Evolutionary conservation across 1,140 invertebrate genomes (phyloP), one percentile per base, ranked within the genome.

Genomic region (Macrobrachium rosenbergii): DNA sequence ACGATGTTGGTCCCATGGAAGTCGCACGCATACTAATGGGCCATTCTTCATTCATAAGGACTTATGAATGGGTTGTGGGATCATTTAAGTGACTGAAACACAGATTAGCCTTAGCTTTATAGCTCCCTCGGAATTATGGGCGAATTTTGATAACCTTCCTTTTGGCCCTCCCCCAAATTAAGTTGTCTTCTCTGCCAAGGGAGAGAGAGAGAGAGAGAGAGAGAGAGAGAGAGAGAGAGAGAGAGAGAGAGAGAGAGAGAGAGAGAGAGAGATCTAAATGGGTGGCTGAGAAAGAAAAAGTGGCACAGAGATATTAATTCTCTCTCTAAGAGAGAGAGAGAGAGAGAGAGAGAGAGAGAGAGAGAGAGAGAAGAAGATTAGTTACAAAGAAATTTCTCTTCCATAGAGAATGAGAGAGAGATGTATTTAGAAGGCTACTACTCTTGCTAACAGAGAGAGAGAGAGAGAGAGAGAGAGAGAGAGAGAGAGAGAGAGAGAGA

Each of bases 401-500:
- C n/a, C n/a, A n/a, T n/a, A n/a, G 67, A 69, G 67, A 69, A 17
- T 14, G 67, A 69, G 67, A 69, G 67, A 69, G 67, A 69, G 67
- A 69, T 11, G 19, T 11, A 69, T 21, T 23, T 21, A 69, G 12
- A 69, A 37, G 11, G 11, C 2, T 5, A 23, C 21, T 12, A 28
- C 28, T 45, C 28, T 75, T 75, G 23, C 23, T 75, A 3, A 67
- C 64, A 67, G 64, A 67, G 64, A 67, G 64, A 21, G 69, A 16
- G 69, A 73, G 16, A 73, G 16, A 73, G 69, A 73, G 69, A 73
- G 69, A 73, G 69, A 73, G 69, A 73, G 69, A 73, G 72, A 73
- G 72, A 75, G 72, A 75, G 72, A 37, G 72, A 75, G 72, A 75
- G 72, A 75, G 72, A 75, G 72, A 75, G 72, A 75, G 72, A 75